Conservation (phyloP, 2,888 invertebrate genomes). For the Seira sanloemensis region DNA sequence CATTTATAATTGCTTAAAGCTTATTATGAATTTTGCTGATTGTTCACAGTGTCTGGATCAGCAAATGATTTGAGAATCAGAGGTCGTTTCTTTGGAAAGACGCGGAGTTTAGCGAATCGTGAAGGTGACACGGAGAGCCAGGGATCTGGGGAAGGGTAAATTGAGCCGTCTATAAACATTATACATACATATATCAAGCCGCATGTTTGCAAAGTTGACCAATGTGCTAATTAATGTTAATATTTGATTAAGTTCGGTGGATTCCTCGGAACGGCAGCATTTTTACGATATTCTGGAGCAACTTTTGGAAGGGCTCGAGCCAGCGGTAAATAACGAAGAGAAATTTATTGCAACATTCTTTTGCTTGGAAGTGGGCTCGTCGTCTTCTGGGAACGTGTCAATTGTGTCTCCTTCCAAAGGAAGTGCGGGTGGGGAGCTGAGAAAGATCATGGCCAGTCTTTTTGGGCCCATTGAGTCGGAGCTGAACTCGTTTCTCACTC, state of each 20-base stretch:
- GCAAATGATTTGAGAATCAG: conserved; percentile 69
- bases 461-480: conserved; percentile 93
- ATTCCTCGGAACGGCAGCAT: conserved; percentile 73
- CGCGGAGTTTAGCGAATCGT: conserved; percentile 71
- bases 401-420: conserved; percentile 68
- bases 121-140: conserved; percentile 73
- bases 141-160: conserved; percentile 73
- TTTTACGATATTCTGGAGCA: conserved; percentile 85
- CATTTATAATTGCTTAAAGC: too few relatives aligned
- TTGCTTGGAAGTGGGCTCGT: conserved; percentile 66
- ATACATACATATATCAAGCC: too few relatives aligned
- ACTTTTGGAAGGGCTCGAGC: conserved; percentile 81
- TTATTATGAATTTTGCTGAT: conserved; percentile 2
- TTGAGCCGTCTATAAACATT: not conserved
- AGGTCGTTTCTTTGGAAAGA: conserved; percentile 72
- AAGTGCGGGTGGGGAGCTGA: conserved; percentile 81
- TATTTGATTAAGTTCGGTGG: conserved; percentile 73
- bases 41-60: conserved; percentile 64
- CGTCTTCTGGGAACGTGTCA: conserved; percentile 57
- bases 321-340: conserved; percentile 72
- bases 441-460: conserved; percentile 91
- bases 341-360: conserved; percentile 71
- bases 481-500: conserved; percentile 88
- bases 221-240: too few relatives aligned
- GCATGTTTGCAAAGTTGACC: too few relatives aligned